Percentiles rank a stretch among this genome's conserved stretches.
phyloP scores from a whole-genome alignment of 2,888 invertebrate species.

The Philereme transversata region DNA sequence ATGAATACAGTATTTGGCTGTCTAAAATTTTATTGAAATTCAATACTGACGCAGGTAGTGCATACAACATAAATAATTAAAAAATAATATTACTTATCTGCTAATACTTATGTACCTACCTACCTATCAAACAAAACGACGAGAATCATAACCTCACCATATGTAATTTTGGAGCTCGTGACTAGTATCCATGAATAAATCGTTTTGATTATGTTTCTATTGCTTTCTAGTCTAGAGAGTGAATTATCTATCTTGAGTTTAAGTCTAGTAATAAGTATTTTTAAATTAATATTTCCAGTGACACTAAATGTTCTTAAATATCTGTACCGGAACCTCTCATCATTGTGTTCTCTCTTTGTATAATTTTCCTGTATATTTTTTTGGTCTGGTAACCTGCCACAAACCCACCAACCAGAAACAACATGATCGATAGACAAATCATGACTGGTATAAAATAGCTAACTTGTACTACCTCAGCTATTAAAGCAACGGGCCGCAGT shows the following conservation, averaged over 20 bases:
- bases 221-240: slow-evolving; percentile 1
- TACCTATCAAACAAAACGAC: slow-evolving; percentile 10
- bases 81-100: slow-evolving; percentile 5
- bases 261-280: neutral
- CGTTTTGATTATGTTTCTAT: slow-evolving; percentile 3
- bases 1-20: slow-evolving; percentile 1
- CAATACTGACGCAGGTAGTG: slow-evolving; percentile 18
- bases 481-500: slow-evolving; percentile 69
- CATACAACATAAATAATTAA: slow-evolving; percentile 9
- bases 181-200: slow-evolving; percentile 24
- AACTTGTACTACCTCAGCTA: slow-evolving; percentile 53
- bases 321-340: neutral
- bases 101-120: neutral
- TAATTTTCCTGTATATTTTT: slow-evolving; percentile 7
- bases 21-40: slow-evolving; percentile 2
- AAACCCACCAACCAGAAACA: slow-evolving; percentile 9
- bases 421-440: slow-evolving; percentile 1
- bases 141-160: slow-evolving; percentile 13
- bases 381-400: slow-evolving; percentile 7
- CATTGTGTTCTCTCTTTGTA: neutral
- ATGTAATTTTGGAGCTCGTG: slow-evolving; percentile 20
- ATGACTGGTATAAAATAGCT: slow-evolving; percentile 29
- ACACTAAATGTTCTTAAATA: slow-evolving; percentile 1
- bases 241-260: too few species aligned
- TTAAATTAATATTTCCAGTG: neutral